Base-by-base conservation (phyloP, 2,888 invertebrate species). In the Junonia oenone region DNA sequence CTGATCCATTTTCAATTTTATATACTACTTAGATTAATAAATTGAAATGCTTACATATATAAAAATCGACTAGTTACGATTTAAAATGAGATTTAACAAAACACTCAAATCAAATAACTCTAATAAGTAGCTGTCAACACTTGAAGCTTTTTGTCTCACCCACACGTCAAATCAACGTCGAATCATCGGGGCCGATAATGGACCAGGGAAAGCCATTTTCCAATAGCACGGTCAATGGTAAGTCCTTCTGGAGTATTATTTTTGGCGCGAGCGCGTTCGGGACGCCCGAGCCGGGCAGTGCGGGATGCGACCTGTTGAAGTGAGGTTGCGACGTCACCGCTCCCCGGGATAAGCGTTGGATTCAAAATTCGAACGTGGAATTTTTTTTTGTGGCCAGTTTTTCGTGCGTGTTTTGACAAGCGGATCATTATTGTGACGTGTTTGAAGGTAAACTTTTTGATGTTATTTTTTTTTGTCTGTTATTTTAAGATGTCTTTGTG, bases 241-340 rank as follows among this genome's bases (percentile, higher is more conserved):
- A 75, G 83, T 83, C 83, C 86, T 84, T 78, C 81, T 77, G 71
- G 73, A 78, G 73, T 78, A 83, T 83, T 88, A 87, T 88, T 89
- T 89, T 86, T 84, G 88, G 89, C 83, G 85, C 85, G 83, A 85
- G 88, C 87, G 83, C 77, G 81, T 68, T 73, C 75, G 78, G 76
- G 74, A 65, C 72, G 71, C 63, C 62, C 65, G 68, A 68, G 70
- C 73, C 72, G 76, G 77, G 75, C 86, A 89, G 89, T 89, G 76
- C 77, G 81, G 80, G 81, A 82, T 78, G 81, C 83, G 87, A 89
- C 89, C 88, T 90, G 88, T 88, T 89, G 88, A 85, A 69, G 87
- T 69, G 68, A 78, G 87, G 89, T 81, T 80, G 88, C 72, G 72
- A 69, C 61, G 69, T 69, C 72, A 72, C 68, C 68, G 68, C 62